These are phyloP conservation scores for Setophaga petechia DNA, from an alignment of 2,113 vertebrate genomes.

Conservation along the genomic window DNA sequence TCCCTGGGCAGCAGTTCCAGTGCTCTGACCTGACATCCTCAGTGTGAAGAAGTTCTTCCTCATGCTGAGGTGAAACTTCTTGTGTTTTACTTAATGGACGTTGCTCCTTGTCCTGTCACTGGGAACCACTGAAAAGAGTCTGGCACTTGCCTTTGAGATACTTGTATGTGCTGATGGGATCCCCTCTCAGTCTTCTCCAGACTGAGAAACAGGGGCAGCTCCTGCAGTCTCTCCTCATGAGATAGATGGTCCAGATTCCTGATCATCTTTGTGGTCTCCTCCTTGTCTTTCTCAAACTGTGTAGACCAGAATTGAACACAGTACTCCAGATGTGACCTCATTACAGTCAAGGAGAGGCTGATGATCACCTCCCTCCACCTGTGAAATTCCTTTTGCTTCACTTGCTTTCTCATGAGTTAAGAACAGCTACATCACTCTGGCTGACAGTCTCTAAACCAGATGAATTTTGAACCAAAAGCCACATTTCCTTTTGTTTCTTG, in stretches of 20 bases:
- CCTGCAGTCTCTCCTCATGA: not conserved
- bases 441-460: not conserved
- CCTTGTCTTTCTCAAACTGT: not conserved
- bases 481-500: not conserved
- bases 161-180: not conserved
- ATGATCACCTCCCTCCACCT: not conserved
- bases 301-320: not conserved
- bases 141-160: not conserved
- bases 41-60: not conserved
- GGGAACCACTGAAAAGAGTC: not conserved
- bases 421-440: not conserved
- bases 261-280: not conserved
- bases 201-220: not conserved
- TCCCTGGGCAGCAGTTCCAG: not conserved
- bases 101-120: accelerated
- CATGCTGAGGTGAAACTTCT: not conserved
- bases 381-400: not conserved
- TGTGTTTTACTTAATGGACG: not conserved
- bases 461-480: not conserved
- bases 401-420: not conserved
- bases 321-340: not conserved
- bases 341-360: not conserved
- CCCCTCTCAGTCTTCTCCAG: not conserved
- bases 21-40: not conserved
- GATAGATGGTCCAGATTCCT: not conserved